These are phyloP conservation scores for Cygnus buccinator DNA, from an alignment of 2,113 vertebrate genomes.

Conservation along the genomic window DNA sequence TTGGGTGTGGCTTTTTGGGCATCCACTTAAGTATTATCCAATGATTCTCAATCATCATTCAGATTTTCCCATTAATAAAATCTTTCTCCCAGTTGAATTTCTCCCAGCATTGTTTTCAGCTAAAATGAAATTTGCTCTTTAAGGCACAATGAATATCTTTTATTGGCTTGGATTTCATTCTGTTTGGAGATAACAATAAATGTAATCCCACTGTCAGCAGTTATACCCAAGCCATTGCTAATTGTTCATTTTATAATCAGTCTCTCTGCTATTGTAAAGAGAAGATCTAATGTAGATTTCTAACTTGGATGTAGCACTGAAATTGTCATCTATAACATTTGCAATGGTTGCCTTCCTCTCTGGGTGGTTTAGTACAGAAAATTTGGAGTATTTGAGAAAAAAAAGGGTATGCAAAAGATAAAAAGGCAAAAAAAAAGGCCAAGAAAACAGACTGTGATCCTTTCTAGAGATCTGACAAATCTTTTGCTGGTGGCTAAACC, in stretches of 20 bases:
- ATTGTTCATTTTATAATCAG: not conserved
- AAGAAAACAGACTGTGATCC: not conserved
- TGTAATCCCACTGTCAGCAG: conserved; percentile 5
- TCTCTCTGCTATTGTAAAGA: not conserved
- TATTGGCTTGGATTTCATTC: not conserved
- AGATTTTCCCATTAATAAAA: conserved; percentile 33
- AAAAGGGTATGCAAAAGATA: not conserved
- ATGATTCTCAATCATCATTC: conserved; percentile 27
- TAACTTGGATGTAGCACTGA: not conserved
- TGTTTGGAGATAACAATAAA: conserved; percentile 24
- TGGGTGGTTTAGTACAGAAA: not conserved
- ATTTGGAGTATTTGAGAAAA: not conserved
- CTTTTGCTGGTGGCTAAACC: not conserved
- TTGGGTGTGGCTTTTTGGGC: not conserved
- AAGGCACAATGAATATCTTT: conserved; percentile 8
- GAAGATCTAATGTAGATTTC: not conserved
- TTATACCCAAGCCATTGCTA: not conserved
- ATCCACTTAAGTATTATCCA: conserved; percentile 21
- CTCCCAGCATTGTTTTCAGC: conserved; percentile 38
- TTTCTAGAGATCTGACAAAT: not conserved
- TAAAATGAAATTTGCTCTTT: not conserved
- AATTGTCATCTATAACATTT: not conserved
- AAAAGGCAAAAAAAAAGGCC: not conserved
- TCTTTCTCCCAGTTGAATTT: conserved; percentile 20
- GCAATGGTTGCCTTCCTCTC: not conserved